These are phyloP conservation scores for Phylloscopus trochilus DNA, from an alignment of 2,113 vertebrate genomes.

Conservation along the genomic window DNA sequence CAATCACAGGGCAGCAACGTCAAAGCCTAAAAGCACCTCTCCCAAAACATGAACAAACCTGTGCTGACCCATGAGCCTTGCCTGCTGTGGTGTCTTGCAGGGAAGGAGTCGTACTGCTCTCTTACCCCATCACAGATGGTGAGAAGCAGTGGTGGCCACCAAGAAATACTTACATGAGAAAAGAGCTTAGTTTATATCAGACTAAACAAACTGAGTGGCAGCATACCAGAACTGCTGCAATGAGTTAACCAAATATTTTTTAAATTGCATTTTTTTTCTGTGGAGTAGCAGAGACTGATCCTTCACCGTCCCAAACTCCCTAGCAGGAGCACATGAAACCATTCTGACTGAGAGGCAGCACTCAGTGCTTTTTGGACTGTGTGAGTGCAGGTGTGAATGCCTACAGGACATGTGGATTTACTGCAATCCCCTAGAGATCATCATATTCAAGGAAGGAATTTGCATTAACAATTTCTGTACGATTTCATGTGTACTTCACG, in stretches of 20 bases:
- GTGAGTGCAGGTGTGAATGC: constrained; percentile 22
- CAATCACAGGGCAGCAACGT: not conserved
- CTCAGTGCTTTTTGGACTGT: not conserved
- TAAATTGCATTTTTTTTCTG: not conserved
- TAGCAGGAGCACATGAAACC: not conserved
- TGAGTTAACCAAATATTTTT: not conserved
- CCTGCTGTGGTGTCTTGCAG: not conserved
- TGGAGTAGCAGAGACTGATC: not conserved
- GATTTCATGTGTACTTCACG: not conserved
- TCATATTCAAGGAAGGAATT: not conserved
- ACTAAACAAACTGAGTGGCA: not conserved
- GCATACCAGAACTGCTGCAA: not conserved
- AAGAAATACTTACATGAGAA: not conserved
- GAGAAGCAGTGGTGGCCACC: not conserved
- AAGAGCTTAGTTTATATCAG: not conserved
- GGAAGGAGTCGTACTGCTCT: not conserved
- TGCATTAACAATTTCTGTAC: constrained; percentile 9
- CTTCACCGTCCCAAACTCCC: not conserved
- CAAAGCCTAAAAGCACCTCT: not conserved
- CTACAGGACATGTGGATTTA: not conserved
- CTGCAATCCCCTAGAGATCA: not conserved
- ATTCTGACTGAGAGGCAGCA: not conserved
- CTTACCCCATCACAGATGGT: not conserved
- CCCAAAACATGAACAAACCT: not conserved
- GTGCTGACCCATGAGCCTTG: not conserved